Percentiles rank a stretch among this genome's conserved stretches.
Evolutionary conservation across 2,888 invertebrate species (phyloP).

Genomic region (Sturmia bella): DNA sequence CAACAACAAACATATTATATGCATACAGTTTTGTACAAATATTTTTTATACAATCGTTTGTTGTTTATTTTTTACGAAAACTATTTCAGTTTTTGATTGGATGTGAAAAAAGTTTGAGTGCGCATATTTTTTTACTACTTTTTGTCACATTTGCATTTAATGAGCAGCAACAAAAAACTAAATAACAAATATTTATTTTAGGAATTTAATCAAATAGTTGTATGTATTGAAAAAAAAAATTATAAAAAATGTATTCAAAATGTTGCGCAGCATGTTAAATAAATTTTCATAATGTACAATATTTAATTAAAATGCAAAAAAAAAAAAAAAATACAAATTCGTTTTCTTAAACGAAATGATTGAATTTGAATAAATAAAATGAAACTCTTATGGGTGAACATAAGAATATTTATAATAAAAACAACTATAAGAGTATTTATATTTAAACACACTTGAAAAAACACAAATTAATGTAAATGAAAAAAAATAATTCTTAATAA

Average conservation of each 20-base stretch:
- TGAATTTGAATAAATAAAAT: slow-evolving; percentile 4
- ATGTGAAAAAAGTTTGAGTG: slow-evolving; percentile 5
- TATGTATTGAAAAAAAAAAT: slow-evolving; percentile 10
- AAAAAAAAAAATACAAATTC: background rate
- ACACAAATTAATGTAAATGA: slow-evolving; percentile 44
- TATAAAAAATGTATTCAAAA: slow-evolving; percentile 7
- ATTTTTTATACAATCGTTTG: background rate
- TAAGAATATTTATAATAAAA: slow-evolving; percentile 32
- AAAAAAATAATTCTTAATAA: slow-evolving; percentile 38
- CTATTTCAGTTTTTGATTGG: slow-evolving; percentile 42
- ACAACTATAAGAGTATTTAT: slow-evolving; percentile 15
- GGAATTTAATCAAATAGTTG: background rate
- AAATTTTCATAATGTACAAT: slow-evolving; percentile 38
- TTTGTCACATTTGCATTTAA: slow-evolving; percentile 38
- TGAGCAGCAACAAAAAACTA: background rate
- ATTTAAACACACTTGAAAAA: slow-evolving; percentile 1
- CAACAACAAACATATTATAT: slow-evolving; percentile 23
- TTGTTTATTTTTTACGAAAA: slow-evolving; percentile 21
- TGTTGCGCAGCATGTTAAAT: slow-evolving; percentile 27
- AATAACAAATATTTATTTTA: slow-evolving; percentile 28
- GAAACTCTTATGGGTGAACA: background rate
- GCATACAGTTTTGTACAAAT: slow-evolving; percentile 1
- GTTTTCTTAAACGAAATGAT: background rate
- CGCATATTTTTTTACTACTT: background rate
- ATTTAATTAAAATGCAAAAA: slow-evolving; percentile 29